These are phyloP conservation scores for Chrysina gloriosa DNA, from an alignment of 2,888 invertebrate species.

Conservation along the genomic window DNA sequence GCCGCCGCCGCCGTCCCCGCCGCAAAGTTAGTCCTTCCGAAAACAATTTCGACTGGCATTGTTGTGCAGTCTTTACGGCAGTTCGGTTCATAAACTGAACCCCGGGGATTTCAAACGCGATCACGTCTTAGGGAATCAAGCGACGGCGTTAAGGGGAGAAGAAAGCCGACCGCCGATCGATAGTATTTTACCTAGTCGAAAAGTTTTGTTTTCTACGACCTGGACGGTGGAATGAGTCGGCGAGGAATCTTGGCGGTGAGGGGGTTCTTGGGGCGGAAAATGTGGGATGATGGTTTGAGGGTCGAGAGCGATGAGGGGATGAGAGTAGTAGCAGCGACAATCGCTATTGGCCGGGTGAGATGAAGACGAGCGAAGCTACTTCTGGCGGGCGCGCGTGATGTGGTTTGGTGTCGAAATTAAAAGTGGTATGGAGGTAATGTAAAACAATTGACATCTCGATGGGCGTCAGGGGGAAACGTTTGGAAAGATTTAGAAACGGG, in stretches of 20 bases:
- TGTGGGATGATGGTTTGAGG: not conserved
- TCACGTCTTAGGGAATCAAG: conserved; percentile 58
- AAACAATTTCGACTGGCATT: conserved; percentile 57
- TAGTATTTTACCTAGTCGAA: conserved; percentile 54
- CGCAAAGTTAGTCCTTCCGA: conserved; percentile 48
- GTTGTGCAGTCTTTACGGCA: conserved; percentile 56
- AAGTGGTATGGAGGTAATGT: not conserved
- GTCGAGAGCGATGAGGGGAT: not conserved
- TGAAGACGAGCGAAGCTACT: not conserved
- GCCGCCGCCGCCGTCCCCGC: too few species aligned
- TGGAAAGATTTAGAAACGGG: too few species aligned
- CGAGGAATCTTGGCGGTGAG: not conserved
- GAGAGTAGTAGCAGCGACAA: not conserved
- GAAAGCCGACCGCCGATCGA: conserved; percentile 46
- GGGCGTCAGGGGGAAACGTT: not conserved
- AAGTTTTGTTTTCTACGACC: conserved; percentile 47
- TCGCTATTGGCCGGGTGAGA: not conserved
- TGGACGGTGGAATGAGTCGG: not conserved
- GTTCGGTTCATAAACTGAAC: conserved; percentile 57
- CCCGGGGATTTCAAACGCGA: conserved; percentile 56
- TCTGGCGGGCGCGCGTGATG: not conserved
- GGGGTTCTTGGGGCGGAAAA: not conserved
- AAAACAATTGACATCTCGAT: not conserved
- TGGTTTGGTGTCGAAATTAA: not conserved
- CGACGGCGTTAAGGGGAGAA: conserved; percentile 53